Percentiles rank a stretch among this genome's conserved stretches.
Conservation (phyloP, 2,888 invertebrate genomes). For the Agrotis puta region DNA sequence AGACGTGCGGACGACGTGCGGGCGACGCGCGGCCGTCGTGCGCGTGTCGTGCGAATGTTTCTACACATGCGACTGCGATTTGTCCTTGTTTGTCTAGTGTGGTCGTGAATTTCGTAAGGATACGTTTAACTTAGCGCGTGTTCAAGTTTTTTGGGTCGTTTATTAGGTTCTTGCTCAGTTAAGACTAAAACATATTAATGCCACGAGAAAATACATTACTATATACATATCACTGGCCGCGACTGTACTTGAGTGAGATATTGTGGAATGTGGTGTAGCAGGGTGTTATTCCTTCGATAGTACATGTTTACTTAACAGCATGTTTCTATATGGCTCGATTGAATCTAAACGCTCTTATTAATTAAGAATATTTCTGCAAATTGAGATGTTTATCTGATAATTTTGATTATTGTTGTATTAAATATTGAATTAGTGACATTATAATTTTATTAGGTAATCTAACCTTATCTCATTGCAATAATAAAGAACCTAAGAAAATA, state of each 20-base stretch:
- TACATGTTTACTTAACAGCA: slow-evolving; percentile 2
- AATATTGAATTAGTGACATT: too few relatives aligned
- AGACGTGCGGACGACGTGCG: slow-evolving; percentile 38
- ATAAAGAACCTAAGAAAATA: too few relatives aligned
- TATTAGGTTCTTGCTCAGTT: too few relatives aligned
- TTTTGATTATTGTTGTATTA: too few relatives aligned
- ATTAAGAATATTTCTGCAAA: background rate
- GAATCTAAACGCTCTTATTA: slow-evolving; percentile 15
- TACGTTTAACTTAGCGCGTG: background rate
- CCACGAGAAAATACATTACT: background rate
- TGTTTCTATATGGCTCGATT: slow-evolving; percentile 19
- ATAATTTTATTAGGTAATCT: too few relatives aligned
- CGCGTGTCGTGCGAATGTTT: slow-evolving; percentile 61
- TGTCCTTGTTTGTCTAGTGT: slow-evolving; percentile 11
- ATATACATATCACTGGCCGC: background rate
- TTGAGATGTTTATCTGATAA: too few relatives aligned
- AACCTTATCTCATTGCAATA: too few relatives aligned
- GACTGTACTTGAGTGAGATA: slow-evolving; percentile 7
- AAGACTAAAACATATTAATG: too few relatives aligned
- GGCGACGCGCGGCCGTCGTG: slow-evolving; percentile 43
- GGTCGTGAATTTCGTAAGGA: background rate
- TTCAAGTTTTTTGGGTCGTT: too few relatives aligned
- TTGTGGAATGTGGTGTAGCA: slow-evolving; percentile 39
- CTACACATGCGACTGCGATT: slow-evolving; percentile 35
- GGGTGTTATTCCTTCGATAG: slow-evolving; percentile 23